These are phyloP conservation scores for Deilephila porcellus DNA, from an alignment of 2,888 invertebrate genomes.

Conservation along the genomic window DNA sequence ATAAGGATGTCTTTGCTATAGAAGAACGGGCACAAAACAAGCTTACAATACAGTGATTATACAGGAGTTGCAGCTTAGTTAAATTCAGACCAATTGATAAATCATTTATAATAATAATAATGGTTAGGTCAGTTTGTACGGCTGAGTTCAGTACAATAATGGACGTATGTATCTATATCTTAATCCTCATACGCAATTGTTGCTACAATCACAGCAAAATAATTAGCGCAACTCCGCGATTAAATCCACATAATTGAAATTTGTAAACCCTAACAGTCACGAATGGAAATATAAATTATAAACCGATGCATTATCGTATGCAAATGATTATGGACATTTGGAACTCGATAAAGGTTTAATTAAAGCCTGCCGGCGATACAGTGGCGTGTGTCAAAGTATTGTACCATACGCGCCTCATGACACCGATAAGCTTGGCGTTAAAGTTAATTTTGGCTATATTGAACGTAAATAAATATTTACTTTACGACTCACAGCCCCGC, in stretches of 20 bases:
- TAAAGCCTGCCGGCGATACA: conserved; percentile 49
- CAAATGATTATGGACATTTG: conserved; percentile 53
- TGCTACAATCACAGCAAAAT: neutral
- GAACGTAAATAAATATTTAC: conserved; percentile 52
- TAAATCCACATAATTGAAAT: neutral
- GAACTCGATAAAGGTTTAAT: conserved; percentile 55
- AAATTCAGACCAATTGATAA: no score
- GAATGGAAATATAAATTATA: conserved; percentile 14
- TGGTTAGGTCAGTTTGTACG: no score
- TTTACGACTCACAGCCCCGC: conserved; percentile 19
- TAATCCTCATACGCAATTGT: neutral
- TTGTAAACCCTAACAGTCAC: neutral
- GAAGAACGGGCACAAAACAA: no score
- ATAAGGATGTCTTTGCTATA: no score
- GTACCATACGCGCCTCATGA: conserved; percentile 53
- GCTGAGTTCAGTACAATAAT: no score
- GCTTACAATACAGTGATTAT: no score
- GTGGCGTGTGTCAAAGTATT: conserved; percentile 46
- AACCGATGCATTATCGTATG: conserved; percentile 40
- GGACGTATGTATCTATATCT: no score
- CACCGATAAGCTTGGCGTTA: conserved; percentile 49
- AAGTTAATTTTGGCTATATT: conserved; percentile 48
- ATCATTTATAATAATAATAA: no score
- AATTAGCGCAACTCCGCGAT: neutral
- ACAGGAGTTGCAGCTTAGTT: no score